Base-by-base conservation (phyloP, 2,113 vertebrate genomes). In the Piprites chloris region DNA sequence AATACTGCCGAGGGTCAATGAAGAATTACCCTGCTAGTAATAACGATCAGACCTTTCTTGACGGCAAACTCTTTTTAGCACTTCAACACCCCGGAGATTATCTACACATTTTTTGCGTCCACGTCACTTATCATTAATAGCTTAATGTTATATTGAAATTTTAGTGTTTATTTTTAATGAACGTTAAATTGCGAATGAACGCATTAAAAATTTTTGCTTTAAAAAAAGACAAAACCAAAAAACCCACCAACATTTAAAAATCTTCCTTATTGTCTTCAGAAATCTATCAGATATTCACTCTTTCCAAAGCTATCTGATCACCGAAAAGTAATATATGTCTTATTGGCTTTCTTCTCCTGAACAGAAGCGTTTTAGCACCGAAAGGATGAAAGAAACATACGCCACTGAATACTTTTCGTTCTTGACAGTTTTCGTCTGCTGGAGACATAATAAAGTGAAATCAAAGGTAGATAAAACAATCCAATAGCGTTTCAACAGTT, bases 11-110 rank as follows among this genome's bases (percentile, higher is more conserved):
- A 77, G 42, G 32, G 13, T 62, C 62, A 50, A 11, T 16, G 9
- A 87, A 52, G 39, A 75, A 44, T 52, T 41, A 61, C 3, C 12
- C 15, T 3, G 0, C 81, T 17, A 37, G 20, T 37, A 68, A 62
- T 0, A 79, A 41, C 1, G 10, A 53, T 12, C 0, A 0, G 13
- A 49, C 23, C 1, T 4, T 4, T 79, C 89, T 68, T 21, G 10
- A 49, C 2, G 1, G 30, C 78, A 86, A 68, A 56, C 9, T 39
- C 3, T 78, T 77, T 41, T 37, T 11, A 77, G 47, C n/a, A 11
- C 23, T 93, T 73, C 9, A 4, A 59, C 33, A 52, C 4, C 5
- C 11, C 2, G 1, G 22, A 73, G 26, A 33, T 50, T 62, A 79
- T 79, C 28, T 18, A 33, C 17, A 4, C 26, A 5, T 52, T 58